phyloP scores from a whole-genome alignment of 2,888 invertebrate genomes.

The Volucella inflata region DNA sequence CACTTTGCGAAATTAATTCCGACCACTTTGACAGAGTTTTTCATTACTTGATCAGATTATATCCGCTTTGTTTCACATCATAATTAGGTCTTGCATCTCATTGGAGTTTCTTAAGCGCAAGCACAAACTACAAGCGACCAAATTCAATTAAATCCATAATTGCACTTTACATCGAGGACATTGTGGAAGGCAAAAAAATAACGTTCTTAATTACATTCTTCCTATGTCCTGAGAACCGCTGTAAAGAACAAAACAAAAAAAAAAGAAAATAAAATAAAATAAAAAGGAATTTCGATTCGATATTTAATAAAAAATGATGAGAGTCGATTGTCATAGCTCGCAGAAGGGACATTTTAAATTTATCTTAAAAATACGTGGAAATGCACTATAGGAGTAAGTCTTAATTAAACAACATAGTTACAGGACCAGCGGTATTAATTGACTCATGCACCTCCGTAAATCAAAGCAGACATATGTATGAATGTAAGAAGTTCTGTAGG shows the following conservation, averaged over 20 bases:
- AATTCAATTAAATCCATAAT: constrained; percentile 67
- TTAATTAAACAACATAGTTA: too few relatives aligned
- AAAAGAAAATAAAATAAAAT: constrained; percentile 15
- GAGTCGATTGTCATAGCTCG: too few relatives aligned
- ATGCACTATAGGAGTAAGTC: too few relatives aligned
- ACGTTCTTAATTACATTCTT: constrained; percentile 18
- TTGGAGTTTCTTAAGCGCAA: constrained; percentile 6
- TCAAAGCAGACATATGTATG: too few relatives aligned
- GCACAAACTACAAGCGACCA: constrained; percentile 34
- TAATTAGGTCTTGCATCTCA: constrained; percentile 38
- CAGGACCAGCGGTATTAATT: too few relatives aligned
- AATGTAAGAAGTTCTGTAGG: too few relatives aligned
- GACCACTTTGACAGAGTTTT: constrained; percentile 38
- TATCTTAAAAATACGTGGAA: too few relatives aligned
- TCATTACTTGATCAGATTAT: constrained; percentile 44
- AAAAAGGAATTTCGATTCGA: too few relatives aligned
- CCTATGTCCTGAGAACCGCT: not conserved
- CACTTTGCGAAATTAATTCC: constrained; percentile 41
- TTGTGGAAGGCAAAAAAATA: not conserved
- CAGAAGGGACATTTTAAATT: too few relatives aligned
- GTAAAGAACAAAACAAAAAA: not conserved
- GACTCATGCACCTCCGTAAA: too few relatives aligned
- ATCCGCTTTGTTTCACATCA: constrained; percentile 28
- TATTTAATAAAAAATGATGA: too few relatives aligned
- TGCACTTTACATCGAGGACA: constrained; percentile 55